These are phyloP conservation scores for Corvus cornix DNA, from an alignment of 2,113 vertebrate genomes.

Conservation along the genomic window DNA sequence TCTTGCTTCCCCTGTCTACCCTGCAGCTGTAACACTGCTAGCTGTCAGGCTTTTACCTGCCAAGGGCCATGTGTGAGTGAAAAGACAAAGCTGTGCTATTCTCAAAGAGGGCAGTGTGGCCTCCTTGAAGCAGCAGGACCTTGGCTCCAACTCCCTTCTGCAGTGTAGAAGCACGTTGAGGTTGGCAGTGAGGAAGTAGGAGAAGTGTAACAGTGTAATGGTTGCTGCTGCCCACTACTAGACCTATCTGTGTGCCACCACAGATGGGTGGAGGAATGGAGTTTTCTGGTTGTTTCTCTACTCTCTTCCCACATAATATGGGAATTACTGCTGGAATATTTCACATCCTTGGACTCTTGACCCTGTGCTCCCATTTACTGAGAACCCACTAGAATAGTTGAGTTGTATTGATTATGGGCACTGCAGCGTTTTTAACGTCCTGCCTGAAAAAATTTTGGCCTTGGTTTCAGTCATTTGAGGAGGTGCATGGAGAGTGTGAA, in stretches of 20 bases:
- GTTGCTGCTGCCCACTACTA: background rate
- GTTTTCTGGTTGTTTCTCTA: background rate
- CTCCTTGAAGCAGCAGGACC: background rate
- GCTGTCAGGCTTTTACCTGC: background rate
- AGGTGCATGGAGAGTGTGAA: background rate
- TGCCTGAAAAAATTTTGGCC: background rate
- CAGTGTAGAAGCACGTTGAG: background rate
- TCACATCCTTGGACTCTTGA: background rate
- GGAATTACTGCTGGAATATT: background rate
- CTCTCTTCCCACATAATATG: background rate
- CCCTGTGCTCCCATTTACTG: background rate
- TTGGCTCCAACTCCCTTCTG: background rate
- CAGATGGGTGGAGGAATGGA: background rate
- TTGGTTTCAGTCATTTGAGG: background rate
- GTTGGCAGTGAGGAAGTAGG: background rate
- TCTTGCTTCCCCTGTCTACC: background rate
- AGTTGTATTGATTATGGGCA: background rate
- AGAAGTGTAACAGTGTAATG: background rate
- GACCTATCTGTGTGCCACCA: accelerated
- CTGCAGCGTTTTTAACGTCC: accelerated
- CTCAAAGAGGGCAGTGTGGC: background rate
- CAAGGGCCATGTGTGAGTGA: background rate
- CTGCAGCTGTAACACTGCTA: background rate
- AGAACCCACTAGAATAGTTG: background rate
- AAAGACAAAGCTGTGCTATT: background rate